Base-by-base conservation (phyloP, 2,888 invertebrate species). In the Eurois occulta region DNA sequence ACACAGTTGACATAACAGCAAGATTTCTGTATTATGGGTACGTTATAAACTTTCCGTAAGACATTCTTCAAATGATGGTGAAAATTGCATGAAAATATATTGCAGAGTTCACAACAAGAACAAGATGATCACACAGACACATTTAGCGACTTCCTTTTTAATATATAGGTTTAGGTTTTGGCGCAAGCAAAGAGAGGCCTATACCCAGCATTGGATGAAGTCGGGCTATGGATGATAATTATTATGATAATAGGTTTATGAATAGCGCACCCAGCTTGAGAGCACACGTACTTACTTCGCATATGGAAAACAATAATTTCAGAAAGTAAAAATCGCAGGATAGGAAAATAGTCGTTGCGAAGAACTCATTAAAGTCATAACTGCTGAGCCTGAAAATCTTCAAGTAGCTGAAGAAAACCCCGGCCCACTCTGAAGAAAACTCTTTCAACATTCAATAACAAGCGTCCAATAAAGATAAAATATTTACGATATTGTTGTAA, bases 401-500 rank as follows among this genome's bases (percentile, higher is more conserved):
- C 28, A 82, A 52, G 32, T 62, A 52, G 7, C 43, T n/a, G 5
- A 35, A 21, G 41, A 70, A 58, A 65, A 28, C 46, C 28, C n/a
- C 18, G 55, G 16, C 46, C 5, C 32, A 60, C 58, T 62, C 16
- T 1, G 18, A 73, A 48, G 52, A 41, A 65, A 46, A 68, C 13
- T 46, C 48, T 16, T 58, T 35, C 18, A 74, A 73, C 65, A 72
- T 35, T 52, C 58, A 46, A 74, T 84, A 84, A 82, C 72, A 78
- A 78, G 71, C n/a, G 13, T 0, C 24, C 65, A 66, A 64, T 48
- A 73, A 79, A 80, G 60, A 82, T 87, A 85, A 83, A 80, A 73
- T 60, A 68, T 75, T 88, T 81, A 90, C 72, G 83, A 72, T 77
- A 75, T 81, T 69, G 84, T 86, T 82, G 84, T 85, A 81, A 86